Evolutionary conservation across 2,888 invertebrate species (phyloP).

Genomic region (Nasonia oneida): DNA sequence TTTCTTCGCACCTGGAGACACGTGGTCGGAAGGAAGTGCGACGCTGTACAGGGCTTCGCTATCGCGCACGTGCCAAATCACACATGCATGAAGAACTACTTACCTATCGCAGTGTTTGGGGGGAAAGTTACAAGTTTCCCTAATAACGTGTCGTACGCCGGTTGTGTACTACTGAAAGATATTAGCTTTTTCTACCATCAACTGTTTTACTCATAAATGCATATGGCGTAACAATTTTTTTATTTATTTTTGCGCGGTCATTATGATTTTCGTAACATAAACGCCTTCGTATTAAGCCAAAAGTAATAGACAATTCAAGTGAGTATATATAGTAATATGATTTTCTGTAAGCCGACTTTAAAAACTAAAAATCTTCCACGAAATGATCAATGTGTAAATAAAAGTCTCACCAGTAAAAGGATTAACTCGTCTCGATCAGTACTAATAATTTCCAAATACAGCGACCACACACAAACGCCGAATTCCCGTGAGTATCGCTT

Average conservation of each 20-base stretch:
- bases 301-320: too few species aligned
- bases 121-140: conserved; percentile 46
- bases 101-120: neutral
- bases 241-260: too few species aligned
- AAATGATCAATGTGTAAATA: too few species aligned
- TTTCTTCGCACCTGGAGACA: conserved; percentile 72
- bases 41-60: conserved; percentile 65
- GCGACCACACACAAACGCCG: conserved; percentile 1
- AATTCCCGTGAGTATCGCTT: conserved; percentile 65
- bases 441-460: conserved; percentile 37
- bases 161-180: neutral
- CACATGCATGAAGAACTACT: conserved; percentile 72
- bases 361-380: neutral
- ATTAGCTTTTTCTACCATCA: neutral
- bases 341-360: neutral
- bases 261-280: too few species aligned
- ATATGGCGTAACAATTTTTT: too few species aligned
- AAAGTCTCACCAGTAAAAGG: conserved; percentile 27
- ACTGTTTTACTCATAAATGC: neutral
- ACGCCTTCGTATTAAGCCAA: too few species aligned
- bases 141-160: conserved; percentile 22
- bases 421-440: conserved; percentile 7
- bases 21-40: conserved; percentile 75
- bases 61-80: conserved; percentile 69
- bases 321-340: too few species aligned